Evolutionary conservation across 2,888 invertebrate species (phyloP).

Genomic region (Pantelozetes paolii): DNA sequence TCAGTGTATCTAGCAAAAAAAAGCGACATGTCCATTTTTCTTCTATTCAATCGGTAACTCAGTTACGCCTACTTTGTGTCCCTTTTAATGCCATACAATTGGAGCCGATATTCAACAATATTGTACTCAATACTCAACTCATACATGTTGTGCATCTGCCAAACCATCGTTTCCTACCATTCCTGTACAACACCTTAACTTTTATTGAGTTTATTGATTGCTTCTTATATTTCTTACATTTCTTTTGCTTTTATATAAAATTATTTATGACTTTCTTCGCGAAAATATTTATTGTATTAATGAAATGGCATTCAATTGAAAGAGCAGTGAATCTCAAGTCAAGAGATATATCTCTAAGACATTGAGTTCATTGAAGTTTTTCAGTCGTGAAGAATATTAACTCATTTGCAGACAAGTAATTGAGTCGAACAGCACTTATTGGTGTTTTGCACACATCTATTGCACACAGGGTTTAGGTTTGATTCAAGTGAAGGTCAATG

Average conservation of each 20-base stretch:
- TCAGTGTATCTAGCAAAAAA: slow-evolving; percentile 29
- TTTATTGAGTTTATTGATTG: slow-evolving; percentile 25
- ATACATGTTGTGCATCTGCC: slow-evolving; percentile 23
- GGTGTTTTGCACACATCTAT: background rate
- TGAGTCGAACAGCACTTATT: slow-evolving; percentile 20
- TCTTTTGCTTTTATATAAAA: slow-evolving; percentile 7
- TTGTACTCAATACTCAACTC: background rate
- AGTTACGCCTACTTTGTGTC: slow-evolving; percentile 36
- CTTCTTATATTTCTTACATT: slow-evolving; percentile 23
- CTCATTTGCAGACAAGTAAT: slow-evolving; percentile 23
- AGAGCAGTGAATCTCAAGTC: slow-evolving; percentile 1
- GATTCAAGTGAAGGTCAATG: slow-evolving; percentile 23
- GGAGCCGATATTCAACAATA: slow-evolving; percentile 1
- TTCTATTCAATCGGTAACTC: slow-evolving; percentile 29
- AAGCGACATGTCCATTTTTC: slow-evolving; percentile 39
- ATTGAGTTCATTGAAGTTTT: slow-evolving; percentile 29
- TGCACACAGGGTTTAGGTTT: background rate
- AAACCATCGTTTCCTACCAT: slow-evolving; percentile 14
- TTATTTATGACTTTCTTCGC: slow-evolving; percentile 32
- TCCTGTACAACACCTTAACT: slow-evolving; percentile 7
- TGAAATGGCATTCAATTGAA: slow-evolving; percentile 1
- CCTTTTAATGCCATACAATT: slow-evolving; percentile 36
- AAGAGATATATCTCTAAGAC: slow-evolving; percentile 2
- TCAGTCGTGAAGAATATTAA: slow-evolving; percentile 26
- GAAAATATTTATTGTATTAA: slow-evolving; percentile 7